A percentile compares a stretch with the other conserved stretches of the same genome.
These are phyloP conservation scores for Nymphalis c-album DNA, from an alignment of 2,888 invertebrate genomes.

Conservation along the genomic window DNA sequence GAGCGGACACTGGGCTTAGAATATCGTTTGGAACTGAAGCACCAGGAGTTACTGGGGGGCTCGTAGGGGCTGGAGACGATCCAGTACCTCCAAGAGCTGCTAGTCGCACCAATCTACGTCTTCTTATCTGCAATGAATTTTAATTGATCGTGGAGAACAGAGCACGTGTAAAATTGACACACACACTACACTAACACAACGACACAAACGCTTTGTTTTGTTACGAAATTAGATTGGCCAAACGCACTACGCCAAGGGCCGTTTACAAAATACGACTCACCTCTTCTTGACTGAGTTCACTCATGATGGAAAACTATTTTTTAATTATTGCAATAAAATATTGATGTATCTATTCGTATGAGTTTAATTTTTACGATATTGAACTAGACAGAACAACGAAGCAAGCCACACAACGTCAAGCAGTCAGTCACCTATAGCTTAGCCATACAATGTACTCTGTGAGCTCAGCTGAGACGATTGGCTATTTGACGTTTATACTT, in stretches of 20 bases:
- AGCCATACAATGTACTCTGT: conserved; percentile 47
- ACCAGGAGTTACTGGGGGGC: conserved; percentile 73
- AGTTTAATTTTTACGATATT: conserved; percentile 56
- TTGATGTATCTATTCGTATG: conserved; percentile 52
- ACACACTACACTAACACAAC: conserved; percentile 57
- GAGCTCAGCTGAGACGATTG: conserved; percentile 67
- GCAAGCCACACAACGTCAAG: conserved; percentile 75
- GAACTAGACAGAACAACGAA: conserved; percentile 61
- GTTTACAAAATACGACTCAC: conserved; percentile 82
- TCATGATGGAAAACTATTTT: conserved; percentile 80
- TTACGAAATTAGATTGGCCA: conserved; percentile 80
- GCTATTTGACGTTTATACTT: conserved; percentile 68
- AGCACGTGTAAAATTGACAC: conserved; percentile 59
- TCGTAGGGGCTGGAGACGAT: conserved; percentile 73
- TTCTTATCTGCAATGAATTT: conserved; percentile 84
- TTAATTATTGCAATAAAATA: conserved; percentile 41
- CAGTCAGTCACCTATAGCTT: conserved; percentile 77
- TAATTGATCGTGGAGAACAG: conserved; percentile 45
- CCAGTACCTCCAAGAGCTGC: conserved; percentile 82
- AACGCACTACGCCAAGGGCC: conserved; percentile 71
- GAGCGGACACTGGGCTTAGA: conserved; percentile 47
- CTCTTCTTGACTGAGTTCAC: conserved; percentile 94
- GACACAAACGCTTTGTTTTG: conserved; percentile 78
- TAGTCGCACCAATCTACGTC: conserved; percentile 87
- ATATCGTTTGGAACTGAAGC: conserved; percentile 64